A percentile compares a stretch with the other conserved stretches of the same genome.
Evolutionary conservation across 2,888 invertebrate genomes (phyloP).

Genomic region (Ypsolopha sequella): DNA sequence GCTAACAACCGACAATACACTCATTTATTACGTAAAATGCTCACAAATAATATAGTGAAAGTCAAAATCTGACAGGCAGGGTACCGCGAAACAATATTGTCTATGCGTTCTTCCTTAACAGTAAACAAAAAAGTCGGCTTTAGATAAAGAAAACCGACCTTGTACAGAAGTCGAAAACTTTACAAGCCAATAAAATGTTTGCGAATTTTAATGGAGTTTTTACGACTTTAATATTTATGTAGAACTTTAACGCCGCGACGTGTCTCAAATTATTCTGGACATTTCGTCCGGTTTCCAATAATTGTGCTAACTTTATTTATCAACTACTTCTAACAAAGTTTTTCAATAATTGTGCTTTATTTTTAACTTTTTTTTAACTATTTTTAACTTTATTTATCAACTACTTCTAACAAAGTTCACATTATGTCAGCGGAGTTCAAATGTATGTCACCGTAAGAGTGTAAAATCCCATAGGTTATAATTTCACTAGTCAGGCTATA

Average conservation of each 20-base stretch:
- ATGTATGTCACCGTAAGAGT: too few relatives aligned
- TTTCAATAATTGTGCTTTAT: too few relatives aligned
- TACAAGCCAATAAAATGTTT: conserved; percentile 43
- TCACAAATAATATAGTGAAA: conserved; percentile 54
- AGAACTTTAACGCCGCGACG: conserved; percentile 6
- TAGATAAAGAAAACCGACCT: conserved; percentile 8
- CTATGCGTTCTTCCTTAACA: conserved; percentile 39
- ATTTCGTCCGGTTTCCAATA: background rate
- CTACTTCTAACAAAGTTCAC: background rate
- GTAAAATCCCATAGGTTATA: too few relatives aligned
- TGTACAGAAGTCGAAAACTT: conserved; percentile 47
- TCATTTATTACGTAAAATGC: conserved; percentile 53
- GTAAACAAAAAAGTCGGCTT: conserved; percentile 39
- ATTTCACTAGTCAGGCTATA: too few relatives aligned
- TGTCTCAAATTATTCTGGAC: background rate
- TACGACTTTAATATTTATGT: conserved; percentile 9
- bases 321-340: background rate
- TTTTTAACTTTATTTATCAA: background rate
- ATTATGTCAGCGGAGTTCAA: too few relatives aligned
- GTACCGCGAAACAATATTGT: conserved; percentile 28
- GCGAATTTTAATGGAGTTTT: conserved; percentile 37
- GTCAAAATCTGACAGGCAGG: conserved; percentile 24
- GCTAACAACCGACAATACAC: conserved; percentile 35
- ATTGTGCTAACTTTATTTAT: background rate
- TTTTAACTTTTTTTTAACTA: too few relatives aligned